Conservation (phyloP, 2,797 vertebrate genomes). For the Mus caroli region DNA sequence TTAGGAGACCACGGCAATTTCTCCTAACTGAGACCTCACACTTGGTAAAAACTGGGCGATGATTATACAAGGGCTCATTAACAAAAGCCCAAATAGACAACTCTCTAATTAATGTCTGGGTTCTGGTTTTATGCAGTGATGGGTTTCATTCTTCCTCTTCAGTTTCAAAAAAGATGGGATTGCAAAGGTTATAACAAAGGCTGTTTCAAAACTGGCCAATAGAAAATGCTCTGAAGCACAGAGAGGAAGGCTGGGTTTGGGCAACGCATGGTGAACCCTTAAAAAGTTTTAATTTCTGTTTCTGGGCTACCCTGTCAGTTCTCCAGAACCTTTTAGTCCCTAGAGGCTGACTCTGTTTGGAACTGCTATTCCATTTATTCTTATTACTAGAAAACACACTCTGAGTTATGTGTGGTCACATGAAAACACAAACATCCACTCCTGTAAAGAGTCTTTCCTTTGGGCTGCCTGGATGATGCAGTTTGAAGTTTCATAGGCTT, state of each 20-base stretch:
- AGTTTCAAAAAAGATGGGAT: background rate
- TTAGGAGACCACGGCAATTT: conserved; percentile 16
- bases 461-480: background rate
- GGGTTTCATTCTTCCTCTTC: background rate
- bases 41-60: conserved; percentile 47
- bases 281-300: background rate
- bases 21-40: conserved; percentile 64
- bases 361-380: background rate
- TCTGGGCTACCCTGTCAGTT: background rate
- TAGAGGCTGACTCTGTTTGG: background rate
- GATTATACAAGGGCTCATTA: conserved; percentile 45
- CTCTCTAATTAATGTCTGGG: conserved; percentile 43
- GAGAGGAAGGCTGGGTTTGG: background rate
- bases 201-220: conserved; percentile 22
- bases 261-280: background rate
- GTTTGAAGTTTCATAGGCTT: background rate
- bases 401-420: too few species aligned
- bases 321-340: background rate
- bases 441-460: background rate
- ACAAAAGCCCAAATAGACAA: background rate
- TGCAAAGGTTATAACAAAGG: conserved; percentile 25
- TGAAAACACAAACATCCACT: background rate
- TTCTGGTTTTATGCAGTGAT: background rate
- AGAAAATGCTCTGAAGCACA: conserved; percentile 16
- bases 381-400: background rate